Evolutionary conservation across 2,113 vertebrate species (phyloP), one percentile per base, ranked within the genome.

Genomic region (Meleagris gallopavo): DNA sequence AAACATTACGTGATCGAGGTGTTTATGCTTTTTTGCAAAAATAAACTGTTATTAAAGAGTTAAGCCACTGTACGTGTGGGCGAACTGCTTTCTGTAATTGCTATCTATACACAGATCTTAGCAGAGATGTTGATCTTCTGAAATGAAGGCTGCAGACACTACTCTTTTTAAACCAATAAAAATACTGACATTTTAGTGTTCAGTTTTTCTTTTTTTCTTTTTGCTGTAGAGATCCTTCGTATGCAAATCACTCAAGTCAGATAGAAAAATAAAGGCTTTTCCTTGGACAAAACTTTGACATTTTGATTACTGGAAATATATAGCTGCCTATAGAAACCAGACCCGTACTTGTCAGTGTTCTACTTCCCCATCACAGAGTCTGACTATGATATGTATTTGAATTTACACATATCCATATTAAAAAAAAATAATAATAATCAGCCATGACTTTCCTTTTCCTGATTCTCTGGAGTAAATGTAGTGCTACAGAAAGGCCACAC

Each of bases 221-320:
- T 71, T 94, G 83, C 83, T 77, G 94, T 97, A 89, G 95, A 91
- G 95, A 97, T 89, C 94, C 92, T 97, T 93, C 96, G 95, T 97
- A 97, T 95, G 69, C 93, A 96, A 96, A 96, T 96, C 76, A 90
- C 69, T 94, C 30, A 38, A 90, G 94, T 97, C 95, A 96, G 86
- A 91, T 60, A 83, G 95, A 98, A 97, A 98, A 97, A 96, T 95
- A 97, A 97, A 98, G 94, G 89, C 88, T 93, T 96, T 77, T 97
- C 75, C 83, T 91, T 86, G 96, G 95, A 95, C 83, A 96, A 97
- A 92, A 86, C 57, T 93, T 25, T 95, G 96, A 94, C 95, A 97
- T 95, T 95, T 96, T 92, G 93, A 95, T 64, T 88, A 85, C 66
- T 66, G 91, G 96, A 97, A 96, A 97, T 70, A 91, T 15, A 86